Evolutionary conservation across 2,888 invertebrate genomes (phyloP), one percentile per base, ranked within the genome.

Genomic region (Hydropsyche betteni): DNA sequence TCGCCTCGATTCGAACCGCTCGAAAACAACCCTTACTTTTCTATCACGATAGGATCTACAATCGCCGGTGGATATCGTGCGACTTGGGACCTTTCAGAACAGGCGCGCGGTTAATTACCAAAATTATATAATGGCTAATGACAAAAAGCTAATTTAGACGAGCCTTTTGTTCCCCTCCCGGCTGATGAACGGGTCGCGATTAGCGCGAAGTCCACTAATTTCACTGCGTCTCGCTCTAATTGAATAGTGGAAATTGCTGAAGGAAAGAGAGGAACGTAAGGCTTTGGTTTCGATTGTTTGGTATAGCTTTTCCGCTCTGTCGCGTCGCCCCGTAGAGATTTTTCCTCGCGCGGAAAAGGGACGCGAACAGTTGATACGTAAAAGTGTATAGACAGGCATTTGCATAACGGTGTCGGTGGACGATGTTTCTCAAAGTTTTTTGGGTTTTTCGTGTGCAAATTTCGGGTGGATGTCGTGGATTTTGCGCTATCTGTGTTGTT

Each of bases 91-190:
- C 7, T 44, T 44, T 4, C 6, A 8, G 10, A 6, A 8, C 6
- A 6, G 44, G 44, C 6, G 44, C 68, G 74, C 10, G 16, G 50
- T 78, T 79, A 79, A 79, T 79, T 79, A 79, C 79, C 79, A 79
- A 79, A 79, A 79, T 79, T 79, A 79, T 78, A 79, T 79, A 79
- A 79, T 79, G 78, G 79, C 79, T 79, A 79, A 79, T 79, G 79
- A 79, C 79, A 79, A 79, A 78, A 78, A 78, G 79, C 79, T 79
- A 79, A 79, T 79, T 79, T 79, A 79, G 79, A 79, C 79, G 79
- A 77, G 76, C 75, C 79, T 79, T 79, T 79, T 79, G 79, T 79
- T 79, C 71, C 64, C 58, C 70, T 72, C 44, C 44, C 44, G 44
- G 44, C 44, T 75, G 76, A 79, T 79, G 77, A 79, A 76, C 74